Conservation (phyloP, 2,113 vertebrate genomes). For the Chinchilla lanigera region DNA sequence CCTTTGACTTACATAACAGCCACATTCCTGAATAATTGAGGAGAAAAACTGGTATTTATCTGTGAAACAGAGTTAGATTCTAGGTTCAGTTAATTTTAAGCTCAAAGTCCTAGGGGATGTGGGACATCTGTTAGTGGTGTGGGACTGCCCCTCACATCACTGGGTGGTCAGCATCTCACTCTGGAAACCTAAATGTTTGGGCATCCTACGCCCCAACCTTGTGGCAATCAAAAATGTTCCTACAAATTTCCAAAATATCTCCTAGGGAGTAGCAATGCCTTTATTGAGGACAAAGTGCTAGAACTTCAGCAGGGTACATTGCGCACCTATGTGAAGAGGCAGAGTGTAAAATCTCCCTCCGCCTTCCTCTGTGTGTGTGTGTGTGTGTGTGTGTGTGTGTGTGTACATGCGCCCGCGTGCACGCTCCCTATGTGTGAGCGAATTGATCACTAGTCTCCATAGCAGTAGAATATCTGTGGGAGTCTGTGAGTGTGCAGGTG, state of each 20-base stretch:
- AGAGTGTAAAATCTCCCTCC: background rate
- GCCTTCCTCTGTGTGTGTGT: background rate
- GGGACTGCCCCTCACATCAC: background rate
- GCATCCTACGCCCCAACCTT: background rate
- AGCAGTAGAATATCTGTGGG: background rate
- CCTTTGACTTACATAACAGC: background rate
- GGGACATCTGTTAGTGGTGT: background rate
- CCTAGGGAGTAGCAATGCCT: constrained; percentile 55
- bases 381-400: background rate
- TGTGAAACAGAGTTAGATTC: constrained; percentile 52
- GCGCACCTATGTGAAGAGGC: background rate
- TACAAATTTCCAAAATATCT: constrained; percentile 44
- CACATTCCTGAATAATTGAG: constrained; percentile 46
- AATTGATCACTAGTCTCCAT: background rate
- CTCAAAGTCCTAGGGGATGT: background rate
- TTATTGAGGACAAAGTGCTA: background rate
- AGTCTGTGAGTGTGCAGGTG: background rate
- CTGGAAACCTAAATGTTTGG: background rate
- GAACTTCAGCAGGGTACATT: background rate
- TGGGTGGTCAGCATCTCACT: background rate
- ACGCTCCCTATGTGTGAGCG: background rate
- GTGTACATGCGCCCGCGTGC: fast-evolving
- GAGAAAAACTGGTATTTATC: constrained; percentile 14
- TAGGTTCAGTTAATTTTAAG: constrained; percentile 29
- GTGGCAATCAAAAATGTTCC: constrained; percentile 4